phyloP scores from a whole-genome alignment of 1,140 invertebrate genomes.

The Drosophila saltans region DNA sequence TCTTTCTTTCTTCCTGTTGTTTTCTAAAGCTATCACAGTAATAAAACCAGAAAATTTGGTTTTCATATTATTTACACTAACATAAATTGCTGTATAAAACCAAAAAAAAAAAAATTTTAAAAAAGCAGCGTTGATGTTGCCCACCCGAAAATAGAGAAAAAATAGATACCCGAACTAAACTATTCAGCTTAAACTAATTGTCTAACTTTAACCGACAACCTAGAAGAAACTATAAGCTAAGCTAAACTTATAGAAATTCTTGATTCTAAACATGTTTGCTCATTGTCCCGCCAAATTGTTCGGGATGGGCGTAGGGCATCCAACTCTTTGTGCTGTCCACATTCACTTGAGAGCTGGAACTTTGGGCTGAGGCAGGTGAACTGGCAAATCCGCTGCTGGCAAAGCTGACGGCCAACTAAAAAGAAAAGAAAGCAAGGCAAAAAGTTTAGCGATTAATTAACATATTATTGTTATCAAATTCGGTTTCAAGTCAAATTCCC shows the following conservation, averaged over 20 bases:
- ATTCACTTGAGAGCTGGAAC: constrained; percentile 36
- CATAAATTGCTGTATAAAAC: constrained; percentile 57
- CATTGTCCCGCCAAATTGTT: constrained; percentile 27
- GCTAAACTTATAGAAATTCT: constrained; percentile 19
- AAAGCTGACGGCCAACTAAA: constrained; percentile 52
- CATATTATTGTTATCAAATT: constrained; percentile 35
- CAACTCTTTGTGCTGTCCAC: constrained; percentile 34
- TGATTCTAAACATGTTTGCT: constrained; percentile 40
- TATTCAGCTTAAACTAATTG: constrained; percentile 10
- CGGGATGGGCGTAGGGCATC: constrained; percentile 42
- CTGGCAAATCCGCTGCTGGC: constrained; percentile 56
- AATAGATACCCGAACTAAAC: constrained; percentile 40
- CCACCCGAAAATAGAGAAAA: constrained; percentile 16
- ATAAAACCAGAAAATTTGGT: constrained; percentile 50
- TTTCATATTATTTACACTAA: constrained; percentile 53
- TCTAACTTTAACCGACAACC: constrained; percentile 44
- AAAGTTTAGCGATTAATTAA: constrained; percentile 35
- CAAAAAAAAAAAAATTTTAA: constrained; percentile 18
- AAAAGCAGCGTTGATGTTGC: constrained; percentile 41
- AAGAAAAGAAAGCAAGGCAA: constrained; percentile 27
- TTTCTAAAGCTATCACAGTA: constrained; percentile 67
- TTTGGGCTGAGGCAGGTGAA: constrained; percentile 32
- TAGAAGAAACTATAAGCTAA: constrained; percentile 40
- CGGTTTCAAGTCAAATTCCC: constrained; percentile 24
- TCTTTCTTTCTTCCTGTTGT: constrained; percentile 27